Evolutionary conservation across 2,888 invertebrate genomes (phyloP), one percentile per base, ranked within the genome.

Genomic region (Apantesis nais): DNA sequence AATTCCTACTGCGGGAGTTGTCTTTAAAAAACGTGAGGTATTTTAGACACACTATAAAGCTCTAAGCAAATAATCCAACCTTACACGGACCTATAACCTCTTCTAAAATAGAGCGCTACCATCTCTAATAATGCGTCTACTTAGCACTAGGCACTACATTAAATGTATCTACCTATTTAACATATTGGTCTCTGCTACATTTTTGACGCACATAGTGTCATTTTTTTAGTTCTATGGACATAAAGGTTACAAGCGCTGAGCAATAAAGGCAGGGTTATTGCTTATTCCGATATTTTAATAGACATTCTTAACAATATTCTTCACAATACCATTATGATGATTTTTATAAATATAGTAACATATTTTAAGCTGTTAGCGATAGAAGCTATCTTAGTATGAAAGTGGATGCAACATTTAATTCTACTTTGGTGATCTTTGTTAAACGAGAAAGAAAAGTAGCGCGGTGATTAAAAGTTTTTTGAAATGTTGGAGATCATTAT

Each of bases 311-410:
- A 66, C 71, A 77, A 76, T 75, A 78, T 78, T 76, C 78, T 74
- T 81, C 75, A 75, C 74, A 76, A 72, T 68, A 72, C 69, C 63
- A 77, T 77, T 52, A 80, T 78, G 78, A 81, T 81, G 82, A 77
- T 80, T 81, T 80, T 80, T 81, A 71, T 80, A 81, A 81, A 81
- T 78, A 80, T 75, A 74, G 77, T 78, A 75, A 81, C 78, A 80
- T 80, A 73, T 81, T 70, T 74, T 29, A 16, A 72, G 68, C 75
- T 74, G 77, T 75, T 77, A 72, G 74, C 68, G 78, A 67, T 74
- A 75, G 77, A 81, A 75, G 74, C 70, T 75, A 75, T 72, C 71
- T 77, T 66, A 64, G 65, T 71, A 72, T 66, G 66, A 55, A 72
- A 41, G 29, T 58, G 63, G 60, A 73, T 74, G 41, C 62, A 74